Evolutionary conservation across 2,113 vertebrate genomes (phyloP).

Genomic region (Nyctereutes procyonoides): DNA sequence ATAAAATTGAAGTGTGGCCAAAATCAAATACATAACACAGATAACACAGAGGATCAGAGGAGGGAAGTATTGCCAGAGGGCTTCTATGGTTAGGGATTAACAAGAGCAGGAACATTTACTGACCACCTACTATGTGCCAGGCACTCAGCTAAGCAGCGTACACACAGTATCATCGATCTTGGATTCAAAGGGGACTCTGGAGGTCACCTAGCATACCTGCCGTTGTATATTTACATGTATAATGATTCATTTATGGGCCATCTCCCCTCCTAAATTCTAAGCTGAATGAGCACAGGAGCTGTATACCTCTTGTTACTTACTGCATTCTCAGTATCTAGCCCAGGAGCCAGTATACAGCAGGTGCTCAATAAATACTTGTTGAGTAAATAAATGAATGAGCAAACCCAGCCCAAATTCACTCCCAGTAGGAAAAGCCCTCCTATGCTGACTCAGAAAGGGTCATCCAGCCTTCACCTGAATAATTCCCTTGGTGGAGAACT

Average conservation of each 20-base stretch:
- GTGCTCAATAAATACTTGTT: constrained; percentile 5
- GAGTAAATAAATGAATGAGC: neutral
- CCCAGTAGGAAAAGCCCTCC: neutral
- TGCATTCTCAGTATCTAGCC: neutral
- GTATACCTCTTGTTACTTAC: neutral
- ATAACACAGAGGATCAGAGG: neutral
- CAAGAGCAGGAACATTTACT: neutral
- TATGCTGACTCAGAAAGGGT: neutral
- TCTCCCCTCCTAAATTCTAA: neutral
- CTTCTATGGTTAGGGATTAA: neutral
- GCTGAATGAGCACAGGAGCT: neutral
- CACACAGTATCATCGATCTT: neutral
- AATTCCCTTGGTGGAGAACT: neutral
- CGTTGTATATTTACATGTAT: neutral
- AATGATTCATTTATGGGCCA: neutral
- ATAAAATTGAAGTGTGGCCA: neutral
- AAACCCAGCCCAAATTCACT: neutral
- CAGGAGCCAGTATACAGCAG: neutral
- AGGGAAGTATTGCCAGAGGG: neutral
- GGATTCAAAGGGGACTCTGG: neutral
- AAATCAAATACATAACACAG: neutral
- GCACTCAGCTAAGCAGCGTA: neutral
- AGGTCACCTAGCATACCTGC: neutral
- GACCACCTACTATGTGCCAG: neutral
- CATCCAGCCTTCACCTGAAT: neutral